Conservation (phyloP, 2,113 vertebrate species). For the Carettochelys insculpta region DNA sequence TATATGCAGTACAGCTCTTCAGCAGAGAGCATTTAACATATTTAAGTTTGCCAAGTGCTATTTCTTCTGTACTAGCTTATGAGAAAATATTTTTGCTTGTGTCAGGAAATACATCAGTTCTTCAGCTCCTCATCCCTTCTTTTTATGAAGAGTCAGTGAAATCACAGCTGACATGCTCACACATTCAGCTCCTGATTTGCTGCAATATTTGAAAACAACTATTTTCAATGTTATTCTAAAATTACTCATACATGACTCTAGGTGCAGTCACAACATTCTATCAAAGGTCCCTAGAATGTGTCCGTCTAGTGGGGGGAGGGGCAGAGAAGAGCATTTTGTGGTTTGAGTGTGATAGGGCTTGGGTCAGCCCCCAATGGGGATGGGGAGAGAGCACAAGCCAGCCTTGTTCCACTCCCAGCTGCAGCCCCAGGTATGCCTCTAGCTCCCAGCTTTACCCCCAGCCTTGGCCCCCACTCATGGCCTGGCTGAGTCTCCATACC, state of each 20-base stretch:
- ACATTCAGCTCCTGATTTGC: not conserved
- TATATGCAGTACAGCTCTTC: not conserved
- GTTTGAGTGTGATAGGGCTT: too few species aligned
- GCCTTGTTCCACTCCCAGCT: not conserved
- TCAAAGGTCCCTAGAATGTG: too few species aligned
- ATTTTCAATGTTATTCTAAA: not conserved
- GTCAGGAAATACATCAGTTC: not conserved
- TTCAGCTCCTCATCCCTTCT: not conserved
- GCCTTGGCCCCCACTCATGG: too few species aligned
- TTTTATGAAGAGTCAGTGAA: not conserved
- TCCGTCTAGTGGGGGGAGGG: too few species aligned
- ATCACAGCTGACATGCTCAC: not conserved
- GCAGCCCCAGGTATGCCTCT: too few species aligned
- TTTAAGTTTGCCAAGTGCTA: not conserved
- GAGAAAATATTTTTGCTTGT: not conserved
- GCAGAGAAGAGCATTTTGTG: too few species aligned
- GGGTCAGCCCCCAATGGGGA: too few species aligned
- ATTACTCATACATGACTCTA: not conserved
- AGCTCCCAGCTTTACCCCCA: too few species aligned
- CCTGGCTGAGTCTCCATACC: too few species aligned
- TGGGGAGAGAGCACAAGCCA: not conserved
- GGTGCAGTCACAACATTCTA: not conserved
- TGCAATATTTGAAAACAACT: not conserved
- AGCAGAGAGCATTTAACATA: not conserved
- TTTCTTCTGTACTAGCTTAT: not conserved